Conservation (phyloP, 2,888 invertebrate species). For the Onthophagus sagittarius region DNA sequence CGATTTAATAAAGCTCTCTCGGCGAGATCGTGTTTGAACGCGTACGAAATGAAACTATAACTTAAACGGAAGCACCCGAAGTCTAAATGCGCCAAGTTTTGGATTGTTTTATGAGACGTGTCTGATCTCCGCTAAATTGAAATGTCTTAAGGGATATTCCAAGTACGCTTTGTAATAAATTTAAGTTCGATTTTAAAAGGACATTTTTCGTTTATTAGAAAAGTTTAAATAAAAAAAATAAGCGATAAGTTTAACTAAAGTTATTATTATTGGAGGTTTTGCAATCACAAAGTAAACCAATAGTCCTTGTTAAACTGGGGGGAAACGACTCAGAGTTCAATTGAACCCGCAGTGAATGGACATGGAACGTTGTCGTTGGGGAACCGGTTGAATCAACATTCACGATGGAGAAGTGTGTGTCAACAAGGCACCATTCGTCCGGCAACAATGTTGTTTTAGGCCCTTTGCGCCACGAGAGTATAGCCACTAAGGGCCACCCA, state of each 20-base stretch:
- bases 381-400: neutral
- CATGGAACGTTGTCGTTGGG: neutral
- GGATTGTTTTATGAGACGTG: neutral
- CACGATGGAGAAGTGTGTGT: neutral
- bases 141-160: neutral
- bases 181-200: too few relatives aligned
- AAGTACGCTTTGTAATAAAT: neutral
- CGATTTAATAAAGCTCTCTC: neutral
- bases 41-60: neutral
- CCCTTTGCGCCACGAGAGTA: neutral
- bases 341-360: neutral
- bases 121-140: neutral
- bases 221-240: too few relatives aligned
- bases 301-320: neutral
- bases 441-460: neutral
- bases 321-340: neutral
- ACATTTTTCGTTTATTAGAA: too few relatives aligned
- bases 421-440: neutral
- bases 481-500: neutral
- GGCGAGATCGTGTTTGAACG: neutral
- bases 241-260: too few relatives aligned
- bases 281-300: neutral
- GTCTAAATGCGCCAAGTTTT: neutral
- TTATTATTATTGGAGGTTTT: too few relatives aligned
- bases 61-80: neutral